Conservation (phyloP, 2,888 invertebrate species). For the Mellilla xanthometata region DNA sequence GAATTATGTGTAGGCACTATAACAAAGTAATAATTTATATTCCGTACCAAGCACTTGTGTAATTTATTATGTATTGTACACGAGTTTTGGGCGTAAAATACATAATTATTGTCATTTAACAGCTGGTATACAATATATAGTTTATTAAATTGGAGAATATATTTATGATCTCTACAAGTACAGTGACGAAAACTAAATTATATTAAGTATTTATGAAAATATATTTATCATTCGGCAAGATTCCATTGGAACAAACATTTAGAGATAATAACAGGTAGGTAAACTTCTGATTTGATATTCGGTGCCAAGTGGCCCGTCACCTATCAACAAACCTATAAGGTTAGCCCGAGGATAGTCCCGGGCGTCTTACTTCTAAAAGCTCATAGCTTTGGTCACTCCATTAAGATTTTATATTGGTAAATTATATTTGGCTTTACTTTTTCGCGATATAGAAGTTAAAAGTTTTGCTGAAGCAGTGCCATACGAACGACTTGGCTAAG, state of each 20-base stretch:
- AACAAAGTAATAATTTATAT: not conserved
- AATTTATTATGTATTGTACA: constrained; percentile 4
- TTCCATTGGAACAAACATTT: constrained; percentile 44
- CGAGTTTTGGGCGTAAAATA: constrained; percentile 4
- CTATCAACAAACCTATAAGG: constrained; percentile 1
- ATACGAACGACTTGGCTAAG: too few relatives aligned
- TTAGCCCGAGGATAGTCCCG: constrained; percentile 20
- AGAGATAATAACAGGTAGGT: constrained; percentile 34
- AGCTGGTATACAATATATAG: constrained; percentile 32
- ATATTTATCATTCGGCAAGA: constrained; percentile 39
- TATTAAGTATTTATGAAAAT: constrained; percentile 38
- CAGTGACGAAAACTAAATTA: constrained; percentile 47
- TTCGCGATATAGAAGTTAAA: constrained; percentile 17
- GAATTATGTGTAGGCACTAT: not conserved
- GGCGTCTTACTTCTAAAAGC: constrained; percentile 59
- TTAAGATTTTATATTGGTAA: constrained; percentile 50
- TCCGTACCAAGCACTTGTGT: not conserved
- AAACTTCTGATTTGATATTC: constrained; percentile 15
- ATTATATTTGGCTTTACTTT: constrained; percentile 59
- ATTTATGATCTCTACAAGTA: constrained; percentile 16
- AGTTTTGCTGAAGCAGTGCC: not conserved
- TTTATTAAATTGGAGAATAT: too few relatives aligned
- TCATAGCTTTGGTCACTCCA: constrained; percentile 77
- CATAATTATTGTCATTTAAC: constrained; percentile 43
- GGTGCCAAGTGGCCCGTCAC: constrained; percentile 26